Base-by-base conservation (phyloP, 2,888 invertebrate genomes). In the Odontocerum albicorne region DNA sequence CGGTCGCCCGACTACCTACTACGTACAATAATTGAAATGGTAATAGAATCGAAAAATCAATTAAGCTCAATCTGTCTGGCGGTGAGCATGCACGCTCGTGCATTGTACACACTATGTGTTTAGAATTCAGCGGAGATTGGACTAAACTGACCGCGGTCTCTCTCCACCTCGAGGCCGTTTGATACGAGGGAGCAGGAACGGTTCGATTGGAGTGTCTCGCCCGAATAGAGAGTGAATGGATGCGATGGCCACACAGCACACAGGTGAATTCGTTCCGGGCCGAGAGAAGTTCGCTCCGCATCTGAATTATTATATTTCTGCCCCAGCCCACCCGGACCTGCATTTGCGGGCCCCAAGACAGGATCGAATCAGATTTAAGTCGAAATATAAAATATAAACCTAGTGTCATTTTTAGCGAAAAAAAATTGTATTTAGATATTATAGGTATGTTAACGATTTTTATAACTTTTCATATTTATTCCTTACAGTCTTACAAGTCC, bases 21-120 rank as follows among this genome's bases (percentile, higher is more conserved):
- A 12, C 47, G 22, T 36, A 39, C 46, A 46, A 50, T 50, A 46
- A 50, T 50, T 50, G 50, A 50, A 50, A 21, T 19, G 22, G 35
- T 50, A 50, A 50, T 50, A 50, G 50, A 50, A 40, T 39, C 20
- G 50, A 32, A 50, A 50, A 50, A 50, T 50, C 50, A 50, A 50
- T 50, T 50, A 50, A 22, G 42, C 43, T 43, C 33, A 35, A 35
- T 33, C 35, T 27, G 40, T 21, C 35, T 17, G 33, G n/a, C 21
- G 19, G 35, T 35, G 46, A 13, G 20, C 35, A 21, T 12, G 35
- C 4, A 4, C 4, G 10, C 12, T 6, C 4, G 35, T n/a, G 35
- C n/a, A 10, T 7, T 6, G 27, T 6, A 7, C 10, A 4, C 27
- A 27, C 10, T 6, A 27, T 7, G 27, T 27, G 4, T 6, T 27